Conservation (phyloP, 2,113 vertebrate genomes). For the Gallinago undulata region DNA sequence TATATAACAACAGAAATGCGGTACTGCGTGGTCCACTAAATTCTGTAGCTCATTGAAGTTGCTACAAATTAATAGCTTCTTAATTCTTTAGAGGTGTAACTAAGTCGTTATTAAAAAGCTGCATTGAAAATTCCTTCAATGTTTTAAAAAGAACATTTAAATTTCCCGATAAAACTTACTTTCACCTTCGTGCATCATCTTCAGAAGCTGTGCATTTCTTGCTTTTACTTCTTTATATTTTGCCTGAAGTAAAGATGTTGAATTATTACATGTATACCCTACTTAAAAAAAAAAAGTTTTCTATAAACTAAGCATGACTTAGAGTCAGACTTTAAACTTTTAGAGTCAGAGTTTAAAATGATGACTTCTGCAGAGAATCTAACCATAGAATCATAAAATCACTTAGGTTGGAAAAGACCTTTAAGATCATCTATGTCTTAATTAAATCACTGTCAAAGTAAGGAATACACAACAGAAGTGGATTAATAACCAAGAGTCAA, state of each 20-base stretch:
- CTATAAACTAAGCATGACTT: neutral
- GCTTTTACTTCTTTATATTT: conserved; percentile 80
- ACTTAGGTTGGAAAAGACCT: neutral
- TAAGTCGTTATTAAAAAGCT: neutral
- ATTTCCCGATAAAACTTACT: conserved; percentile 63
- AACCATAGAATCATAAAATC: neutral
- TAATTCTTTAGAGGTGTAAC: neutral
- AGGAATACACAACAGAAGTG: neutral
- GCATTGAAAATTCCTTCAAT: neutral
- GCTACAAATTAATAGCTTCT: neutral
- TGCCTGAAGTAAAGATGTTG: conserved; percentile 56
- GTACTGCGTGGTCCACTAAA: neutral
- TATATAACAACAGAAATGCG: neutral
- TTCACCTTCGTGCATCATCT: conserved; percentile 80
- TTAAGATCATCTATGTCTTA: neutral
- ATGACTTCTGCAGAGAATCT: neutral
- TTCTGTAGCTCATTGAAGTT: neutral
- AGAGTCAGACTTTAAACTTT: neutral
- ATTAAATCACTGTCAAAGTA: neutral
- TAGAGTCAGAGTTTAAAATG: neutral
- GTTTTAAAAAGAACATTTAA: neutral
- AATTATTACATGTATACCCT: neutral
- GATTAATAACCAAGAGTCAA: neutral
- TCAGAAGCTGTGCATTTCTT: conserved; percentile 77
- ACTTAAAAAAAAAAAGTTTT: neutral